Conservation (phyloP, 1,140 invertebrate genomes). For the Hycleus cichorii region DNA sequence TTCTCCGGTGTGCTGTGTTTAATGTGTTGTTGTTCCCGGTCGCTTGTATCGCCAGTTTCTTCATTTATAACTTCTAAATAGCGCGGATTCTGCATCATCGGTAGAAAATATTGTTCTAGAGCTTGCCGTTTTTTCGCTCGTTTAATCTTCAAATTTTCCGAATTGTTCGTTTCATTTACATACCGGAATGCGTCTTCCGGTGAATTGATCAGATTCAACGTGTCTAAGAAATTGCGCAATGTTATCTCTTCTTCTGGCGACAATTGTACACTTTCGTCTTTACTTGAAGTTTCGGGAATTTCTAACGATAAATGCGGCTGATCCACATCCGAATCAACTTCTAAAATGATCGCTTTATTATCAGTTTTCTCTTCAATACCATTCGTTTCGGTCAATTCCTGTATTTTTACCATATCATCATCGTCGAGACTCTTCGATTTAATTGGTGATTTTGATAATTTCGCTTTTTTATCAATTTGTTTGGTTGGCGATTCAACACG, state of each 20-base stretch:
- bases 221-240: constrained; percentile 50
- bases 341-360: constrained; percentile 45
- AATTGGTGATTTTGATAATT: constrained; percentile 12
- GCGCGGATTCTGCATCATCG: constrained; percentile 47
- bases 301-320: constrained; percentile 39
- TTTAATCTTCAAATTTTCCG: constrained; percentile 32
- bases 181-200: constrained; percentile 29
- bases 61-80: constrained; percentile 62
- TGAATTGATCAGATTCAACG: constrained; percentile 47
- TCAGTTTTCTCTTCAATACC: constrained; percentile 36
- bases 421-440: constrained; percentile 43
- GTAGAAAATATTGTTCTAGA: constrained; percentile 48
- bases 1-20: constrained; percentile 31
- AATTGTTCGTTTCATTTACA: constrained; percentile 23
- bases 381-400: constrained; percentile 44
- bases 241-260: constrained; percentile 44
- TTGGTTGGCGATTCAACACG: constrained; percentile 46
- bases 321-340: constrained; percentile 51
- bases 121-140: constrained; percentile 49
- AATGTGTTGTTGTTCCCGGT: constrained; percentile 35
- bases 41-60: constrained; percentile 53
- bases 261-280: constrained; percentile 25
- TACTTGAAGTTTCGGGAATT: constrained; percentile 42
- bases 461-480: constrained; percentile 33
- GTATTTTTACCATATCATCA: constrained; percentile 45